Conservation (phyloP, 2,113 vertebrate species). For the Siphamia tubifer region DNA sequence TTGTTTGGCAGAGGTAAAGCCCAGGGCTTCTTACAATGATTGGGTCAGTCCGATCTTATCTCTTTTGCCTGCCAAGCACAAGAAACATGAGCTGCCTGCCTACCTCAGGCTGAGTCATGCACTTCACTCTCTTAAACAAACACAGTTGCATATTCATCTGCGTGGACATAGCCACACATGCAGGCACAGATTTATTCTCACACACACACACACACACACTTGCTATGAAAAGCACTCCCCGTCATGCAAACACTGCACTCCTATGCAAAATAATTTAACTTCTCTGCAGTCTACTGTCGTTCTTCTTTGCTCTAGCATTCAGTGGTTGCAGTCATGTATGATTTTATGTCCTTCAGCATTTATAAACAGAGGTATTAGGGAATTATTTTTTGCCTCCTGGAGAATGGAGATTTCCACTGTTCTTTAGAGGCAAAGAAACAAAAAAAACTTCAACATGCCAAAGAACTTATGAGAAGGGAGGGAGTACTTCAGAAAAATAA, state of each 20-base stretch:
- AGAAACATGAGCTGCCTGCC: constrained; percentile 64
- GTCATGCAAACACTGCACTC: constrained; percentile 22
- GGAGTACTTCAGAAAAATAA: background rate
- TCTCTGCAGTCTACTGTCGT: background rate
- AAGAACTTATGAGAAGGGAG: background rate
- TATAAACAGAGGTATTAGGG: background rate
- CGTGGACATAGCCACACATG: background rate
- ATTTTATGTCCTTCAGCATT: constrained; percentile 6
- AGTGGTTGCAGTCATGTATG: background rate
- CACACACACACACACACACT: background rate
- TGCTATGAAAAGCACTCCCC: constrained; percentile 15
- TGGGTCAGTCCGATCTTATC: constrained; percentile 53
- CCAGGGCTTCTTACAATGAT: constrained; percentile 32
- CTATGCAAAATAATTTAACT: constrained; percentile 15
- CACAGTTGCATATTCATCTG: constrained; percentile 36
- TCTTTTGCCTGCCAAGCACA: constrained; percentile 49
- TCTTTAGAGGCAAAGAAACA: background rate
- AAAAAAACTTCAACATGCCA: constrained; percentile 8
- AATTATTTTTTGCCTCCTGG: background rate
- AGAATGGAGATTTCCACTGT: background rate
- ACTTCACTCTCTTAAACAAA: constrained; percentile 55
- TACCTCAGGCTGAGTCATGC: constrained; percentile 62
- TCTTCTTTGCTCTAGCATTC: background rate
- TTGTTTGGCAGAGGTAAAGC: constrained; percentile 40
- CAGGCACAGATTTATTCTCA: no score